phyloP scores from a whole-genome alignment of 2,113 vertebrate species.

The Tachuris rubrigastra region DNA sequence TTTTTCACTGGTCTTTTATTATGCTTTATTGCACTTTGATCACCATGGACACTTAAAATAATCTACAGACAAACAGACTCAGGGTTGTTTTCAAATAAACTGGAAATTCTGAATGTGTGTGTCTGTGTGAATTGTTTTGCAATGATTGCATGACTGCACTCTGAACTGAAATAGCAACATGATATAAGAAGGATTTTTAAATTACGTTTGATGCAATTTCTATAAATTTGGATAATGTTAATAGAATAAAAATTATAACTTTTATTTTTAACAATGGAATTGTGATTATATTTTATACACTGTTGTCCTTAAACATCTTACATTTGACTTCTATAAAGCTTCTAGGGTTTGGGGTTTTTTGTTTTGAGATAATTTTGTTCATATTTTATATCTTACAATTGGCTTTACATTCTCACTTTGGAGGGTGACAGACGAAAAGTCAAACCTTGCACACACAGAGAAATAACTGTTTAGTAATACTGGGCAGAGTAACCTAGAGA shows the following conservation, averaged over 20 bases:
- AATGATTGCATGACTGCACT: neutral
- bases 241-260: neutral
- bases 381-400: neutral
- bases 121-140: neutral
- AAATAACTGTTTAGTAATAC: neutral
- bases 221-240: neutral
- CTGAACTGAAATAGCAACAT: neutral
- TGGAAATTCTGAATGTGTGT: neutral
- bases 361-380: neutral
- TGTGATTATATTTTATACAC: neutral
- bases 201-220: neutral
- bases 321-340: neutral
- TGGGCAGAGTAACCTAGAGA: neutral
- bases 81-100: neutral
- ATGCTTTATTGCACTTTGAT: constrained; percentile 16
- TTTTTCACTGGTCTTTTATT: constrained; percentile 21
- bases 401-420: neutral
- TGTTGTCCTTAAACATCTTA: neutral
- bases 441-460: neutral
- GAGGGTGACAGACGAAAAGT: neutral
- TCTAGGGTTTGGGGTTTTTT: neutral
- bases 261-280: neutral
- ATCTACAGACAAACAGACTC: neutral
- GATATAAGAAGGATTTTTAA: neutral
- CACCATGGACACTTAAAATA: neutral